These are phyloP conservation scores for Bos javanicus DNA, from an alignment of 2,113 vertebrate genomes.

Conservation along the genomic window DNA sequence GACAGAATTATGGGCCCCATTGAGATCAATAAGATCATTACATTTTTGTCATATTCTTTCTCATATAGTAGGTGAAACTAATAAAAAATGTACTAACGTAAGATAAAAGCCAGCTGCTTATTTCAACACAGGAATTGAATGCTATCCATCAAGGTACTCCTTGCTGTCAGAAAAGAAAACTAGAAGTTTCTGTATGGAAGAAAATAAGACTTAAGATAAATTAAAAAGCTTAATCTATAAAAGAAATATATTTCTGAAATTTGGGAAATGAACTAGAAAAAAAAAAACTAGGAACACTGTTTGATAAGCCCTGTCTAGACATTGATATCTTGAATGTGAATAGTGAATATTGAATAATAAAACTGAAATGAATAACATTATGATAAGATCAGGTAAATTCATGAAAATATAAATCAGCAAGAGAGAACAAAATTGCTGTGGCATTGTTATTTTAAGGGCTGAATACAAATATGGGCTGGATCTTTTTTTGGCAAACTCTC, in stretches of 20 bases:
- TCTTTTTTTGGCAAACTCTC: neutral
- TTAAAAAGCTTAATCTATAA: constrained; percentile 68
- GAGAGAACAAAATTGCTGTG: constrained; percentile 43
- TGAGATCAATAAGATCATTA: constrained; percentile 55
- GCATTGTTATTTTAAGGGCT: neutral
- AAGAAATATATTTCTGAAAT: constrained; percentile 68
- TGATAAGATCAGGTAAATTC: constrained; percentile 75
- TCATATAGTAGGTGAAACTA: constrained; percentile 58
- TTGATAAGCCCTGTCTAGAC: constrained; percentile 79
- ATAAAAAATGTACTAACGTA: constrained; percentile 68
- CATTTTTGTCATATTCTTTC: constrained; percentile 49
- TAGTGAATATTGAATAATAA: constrained; percentile 77
- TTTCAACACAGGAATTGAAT: constrained; percentile 71
- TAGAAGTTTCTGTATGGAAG: neutral
- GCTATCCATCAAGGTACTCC: constrained; percentile 75
- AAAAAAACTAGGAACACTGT: neutral
- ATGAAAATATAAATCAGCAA: constrained; percentile 58
- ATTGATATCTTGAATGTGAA: constrained; percentile 62
- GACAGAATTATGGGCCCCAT: constrained; percentile 12
- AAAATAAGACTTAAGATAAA: constrained; percentile 55
- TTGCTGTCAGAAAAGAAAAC: constrained; percentile 69
- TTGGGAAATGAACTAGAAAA: constrained; percentile 33
- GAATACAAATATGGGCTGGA: neutral
- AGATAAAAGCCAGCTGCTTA: constrained; percentile 72
- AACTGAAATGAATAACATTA: constrained; percentile 64